Conservation (phyloP, 2,888 invertebrate genomes). For the Heliconius charithonia region DNA sequence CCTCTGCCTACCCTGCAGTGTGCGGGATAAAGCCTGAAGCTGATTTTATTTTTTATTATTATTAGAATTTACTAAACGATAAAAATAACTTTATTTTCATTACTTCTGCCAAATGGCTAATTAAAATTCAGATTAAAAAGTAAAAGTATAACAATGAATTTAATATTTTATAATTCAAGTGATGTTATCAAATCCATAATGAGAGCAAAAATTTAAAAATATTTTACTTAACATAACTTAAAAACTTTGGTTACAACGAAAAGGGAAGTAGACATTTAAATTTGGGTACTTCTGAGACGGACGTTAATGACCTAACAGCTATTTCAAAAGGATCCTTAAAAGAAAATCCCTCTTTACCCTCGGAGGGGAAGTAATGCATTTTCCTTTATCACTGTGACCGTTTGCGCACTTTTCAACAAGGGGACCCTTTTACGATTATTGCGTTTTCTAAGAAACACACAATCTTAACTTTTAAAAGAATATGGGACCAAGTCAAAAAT, state of each 20-base stretch:
- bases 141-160: not conserved
- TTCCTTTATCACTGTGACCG: slow-evolving; percentile 80
- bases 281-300: slow-evolving; percentile 68
- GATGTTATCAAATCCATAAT: not conserved
- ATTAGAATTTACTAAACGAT: not conserved
- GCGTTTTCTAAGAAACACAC: slow-evolving; percentile 63
- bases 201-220: not conserved
- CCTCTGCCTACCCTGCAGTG: too few relatives aligned
- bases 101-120: not conserved
- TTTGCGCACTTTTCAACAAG: slow-evolving; percentile 74
- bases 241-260: slow-evolving; percentile 58
- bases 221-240: slow-evolving; percentile 28
- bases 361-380: slow-evolving; percentile 80
- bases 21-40: too few relatives aligned
- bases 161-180: not conserved
- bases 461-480: slow-evolving; percentile 34
- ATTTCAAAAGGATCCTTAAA: slow-evolving; percentile 73
- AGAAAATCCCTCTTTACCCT: slow-evolving; percentile 71
- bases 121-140: not conserved
- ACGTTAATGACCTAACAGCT: slow-evolving; percentile 76
- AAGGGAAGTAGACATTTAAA: slow-evolving; percentile 72
- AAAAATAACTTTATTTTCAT: not conserved
- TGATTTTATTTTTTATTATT: too few relatives aligned
- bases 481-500: not conserved
- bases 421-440: slow-evolving; percentile 81